Conservation (phyloP, 2,888 invertebrate species). For the Brachylomia viminalis region DNA sequence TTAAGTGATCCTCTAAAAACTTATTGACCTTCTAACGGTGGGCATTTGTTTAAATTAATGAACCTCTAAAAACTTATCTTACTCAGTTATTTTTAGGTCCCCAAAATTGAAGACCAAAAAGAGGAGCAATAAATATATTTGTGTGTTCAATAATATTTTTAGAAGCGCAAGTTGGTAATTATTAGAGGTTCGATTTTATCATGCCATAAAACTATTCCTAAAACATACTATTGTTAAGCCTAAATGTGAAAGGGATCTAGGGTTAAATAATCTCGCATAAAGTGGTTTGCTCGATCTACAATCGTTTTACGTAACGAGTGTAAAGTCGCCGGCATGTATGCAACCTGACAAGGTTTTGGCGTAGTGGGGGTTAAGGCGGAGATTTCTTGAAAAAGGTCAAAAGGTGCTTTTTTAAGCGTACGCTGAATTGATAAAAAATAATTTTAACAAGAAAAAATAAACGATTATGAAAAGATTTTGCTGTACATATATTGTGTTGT, state of each 20-base stretch:
- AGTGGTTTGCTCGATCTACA: constrained; percentile 73
- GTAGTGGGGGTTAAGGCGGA: no score
- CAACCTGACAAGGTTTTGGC: no score
- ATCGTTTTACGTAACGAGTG: constrained; percentile 77
- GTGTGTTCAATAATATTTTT: background rate
- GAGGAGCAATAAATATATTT: background rate
- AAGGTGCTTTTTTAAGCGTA: no score
- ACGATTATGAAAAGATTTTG: no score
- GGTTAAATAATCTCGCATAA: constrained; percentile 71
- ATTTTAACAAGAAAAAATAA: no score
- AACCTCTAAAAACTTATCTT: background rate
- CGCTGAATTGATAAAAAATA: no score
- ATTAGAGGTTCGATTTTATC: background rate
- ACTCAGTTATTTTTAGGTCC: background rate
- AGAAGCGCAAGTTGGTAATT: background rate
- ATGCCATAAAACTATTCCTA: constrained; percentile 37
- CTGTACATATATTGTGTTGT: no score
- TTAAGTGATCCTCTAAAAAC: background rate
- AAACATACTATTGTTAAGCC: constrained; percentile 48
- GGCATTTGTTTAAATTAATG: background rate
- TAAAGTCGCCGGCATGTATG: no score
- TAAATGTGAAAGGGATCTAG: constrained; percentile 64
- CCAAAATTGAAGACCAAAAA: background rate
- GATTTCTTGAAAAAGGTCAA: no score
- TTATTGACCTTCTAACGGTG: background rate